A percentile compares a stretch with the other conserved stretches of the same genome.
phyloP scores from a whole-genome alignment of 2,113 vertebrate species.

The Corvus cornix region DNA sequence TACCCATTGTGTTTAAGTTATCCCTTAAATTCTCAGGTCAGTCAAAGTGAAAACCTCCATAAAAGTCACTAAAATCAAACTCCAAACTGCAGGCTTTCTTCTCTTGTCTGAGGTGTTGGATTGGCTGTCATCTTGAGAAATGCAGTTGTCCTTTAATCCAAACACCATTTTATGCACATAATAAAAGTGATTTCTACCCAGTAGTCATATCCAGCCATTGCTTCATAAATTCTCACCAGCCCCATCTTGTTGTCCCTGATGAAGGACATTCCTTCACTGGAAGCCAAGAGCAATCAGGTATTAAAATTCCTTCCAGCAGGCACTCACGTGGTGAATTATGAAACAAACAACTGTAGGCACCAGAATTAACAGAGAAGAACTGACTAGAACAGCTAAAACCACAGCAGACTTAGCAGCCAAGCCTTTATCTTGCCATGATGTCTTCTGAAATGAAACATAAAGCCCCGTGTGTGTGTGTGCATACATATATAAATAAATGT shows the following conservation, averaged over 20 bases:
- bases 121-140: conserved; percentile 35
- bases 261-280: conserved; percentile 47
- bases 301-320: conserved; percentile 35
- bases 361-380: not conserved
- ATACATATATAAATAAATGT: not conserved
- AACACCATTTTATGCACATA: conserved; percentile 52
- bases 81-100: not conserved
- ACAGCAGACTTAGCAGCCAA: not conserved
- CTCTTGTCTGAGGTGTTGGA: not conserved
- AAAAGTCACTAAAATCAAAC: not conserved
- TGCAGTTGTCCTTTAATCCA: conserved; percentile 47
- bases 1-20: not conserved
- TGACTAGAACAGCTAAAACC: not conserved
- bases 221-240: conserved; percentile 49
- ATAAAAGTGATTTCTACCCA: conserved; percentile 65
- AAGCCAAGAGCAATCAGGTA: conserved; percentile 30
- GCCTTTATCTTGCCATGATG: not conserved
- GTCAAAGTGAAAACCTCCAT: not conserved
- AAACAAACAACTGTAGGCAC: not conserved
- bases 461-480: not conserved
- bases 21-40: not conserved
- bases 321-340: not conserved
- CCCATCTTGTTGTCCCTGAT: not conserved
- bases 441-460: not conserved
- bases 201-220: conserved; percentile 30